These are phyloP conservation scores for Chroicocephalus ridibundus DNA, from an alignment of 2,113 vertebrate species.

Conservation along the genomic window DNA sequence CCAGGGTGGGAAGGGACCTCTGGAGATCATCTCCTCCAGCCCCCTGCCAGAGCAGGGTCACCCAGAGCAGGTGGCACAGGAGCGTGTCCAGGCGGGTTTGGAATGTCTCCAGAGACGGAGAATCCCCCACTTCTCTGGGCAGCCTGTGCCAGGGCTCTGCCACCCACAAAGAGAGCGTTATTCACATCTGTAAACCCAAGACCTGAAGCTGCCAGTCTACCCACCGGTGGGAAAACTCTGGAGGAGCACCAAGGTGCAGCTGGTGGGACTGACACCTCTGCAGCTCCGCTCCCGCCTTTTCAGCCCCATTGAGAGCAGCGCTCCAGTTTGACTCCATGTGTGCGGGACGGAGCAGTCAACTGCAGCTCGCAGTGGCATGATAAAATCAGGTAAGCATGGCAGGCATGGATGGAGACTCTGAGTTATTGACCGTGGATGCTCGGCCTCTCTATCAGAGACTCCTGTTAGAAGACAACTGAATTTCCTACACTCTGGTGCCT, in stretches of 20 bases:
- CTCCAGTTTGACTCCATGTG: not conserved
- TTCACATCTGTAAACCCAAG: not conserved
- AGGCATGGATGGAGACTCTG: not conserved
- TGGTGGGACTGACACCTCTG: not conserved
- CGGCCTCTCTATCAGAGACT: not conserved
- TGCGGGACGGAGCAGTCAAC: not conserved
- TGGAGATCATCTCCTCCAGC: no score
- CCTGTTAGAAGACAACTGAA: not conserved
- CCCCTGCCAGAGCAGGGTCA: no score
- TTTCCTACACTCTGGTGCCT: not conserved
- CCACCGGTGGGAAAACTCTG: not conserved
- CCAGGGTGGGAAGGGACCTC: no score
- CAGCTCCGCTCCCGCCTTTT: not conserved
- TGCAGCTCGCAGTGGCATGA: not conserved
- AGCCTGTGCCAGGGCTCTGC: no score
- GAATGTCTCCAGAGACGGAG: no score
- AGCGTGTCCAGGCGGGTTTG: no score
- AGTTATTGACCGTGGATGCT: not conserved
- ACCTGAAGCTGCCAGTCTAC: not conserved
- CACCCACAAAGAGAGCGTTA: not conserved
- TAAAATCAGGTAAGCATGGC: not conserved
- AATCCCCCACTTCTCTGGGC: no score
- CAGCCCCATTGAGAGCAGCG: not conserved
- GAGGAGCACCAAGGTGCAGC: not conserved
- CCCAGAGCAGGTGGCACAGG: no score